Conservation (phyloP, 2,797 vertebrate species). For the Spinus olivaceus region DNA sequence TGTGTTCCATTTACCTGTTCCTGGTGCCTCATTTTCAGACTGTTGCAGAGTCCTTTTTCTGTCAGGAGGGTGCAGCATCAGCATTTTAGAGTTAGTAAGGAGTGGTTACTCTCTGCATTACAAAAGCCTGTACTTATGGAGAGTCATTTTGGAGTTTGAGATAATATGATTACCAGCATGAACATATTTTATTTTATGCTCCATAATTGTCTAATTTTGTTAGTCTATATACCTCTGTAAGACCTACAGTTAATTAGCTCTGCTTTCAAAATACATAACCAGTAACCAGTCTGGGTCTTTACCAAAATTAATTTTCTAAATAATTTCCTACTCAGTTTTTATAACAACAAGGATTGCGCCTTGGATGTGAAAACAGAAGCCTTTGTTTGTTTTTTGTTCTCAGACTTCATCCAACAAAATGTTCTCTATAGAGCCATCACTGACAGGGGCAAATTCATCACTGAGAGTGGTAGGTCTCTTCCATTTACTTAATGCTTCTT, state of each 20-base stretch:
- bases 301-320: not conserved
- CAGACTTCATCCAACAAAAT: constrained; percentile 75
- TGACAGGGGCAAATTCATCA: constrained; percentile 71
- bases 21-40: not conserved
- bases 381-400: not conserved
- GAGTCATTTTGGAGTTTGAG: not conserved
- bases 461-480: constrained; percentile 47
- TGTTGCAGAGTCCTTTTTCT: not conserved
- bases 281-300: not conserved
- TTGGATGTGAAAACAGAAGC: not conserved
- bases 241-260: not conserved
- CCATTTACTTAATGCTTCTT: not conserved
- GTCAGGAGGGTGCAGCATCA: not conserved
- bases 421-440: constrained; percentile 69
- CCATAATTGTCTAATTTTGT: not conserved
- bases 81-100: not conserved
- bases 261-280: not conserved
- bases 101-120: not conserved
- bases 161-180: not conserved
- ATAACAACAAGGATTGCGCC: not conserved
- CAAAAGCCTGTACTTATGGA: not conserved
- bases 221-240: not conserved
- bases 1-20: not conserved
- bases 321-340: not conserved
- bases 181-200: not conserved